Evolutionary conservation across 2,797 vertebrate species (phyloP), one percentile per base, ranked within the genome.

Genomic region (Helicolenus hilgendorfi): DNA sequence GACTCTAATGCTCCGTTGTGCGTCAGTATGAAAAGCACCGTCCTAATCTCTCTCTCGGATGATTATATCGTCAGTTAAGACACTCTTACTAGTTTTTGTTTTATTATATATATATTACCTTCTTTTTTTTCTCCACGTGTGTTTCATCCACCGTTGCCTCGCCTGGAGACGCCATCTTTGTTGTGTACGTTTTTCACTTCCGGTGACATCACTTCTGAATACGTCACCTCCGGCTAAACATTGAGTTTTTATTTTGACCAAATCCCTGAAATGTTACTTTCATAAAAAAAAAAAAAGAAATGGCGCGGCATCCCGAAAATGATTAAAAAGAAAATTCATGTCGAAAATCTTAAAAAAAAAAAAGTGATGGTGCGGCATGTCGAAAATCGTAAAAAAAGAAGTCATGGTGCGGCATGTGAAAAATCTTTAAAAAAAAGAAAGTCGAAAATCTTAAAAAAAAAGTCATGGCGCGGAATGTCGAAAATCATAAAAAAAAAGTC

Each of bases 61-160:
- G 5, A 2, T 11, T 1, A 31, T 20, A 22, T 5, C 1, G 7
- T 45, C 7, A 3, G 4, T 14, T 5, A 33, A 33, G 1, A 75
- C 7, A 18, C 3, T 24, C 20, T 13, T 1, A 36, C 0, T 29
- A 1, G 15, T 2, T 0, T 10, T 14, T 2, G 0, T 11, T 10
- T 31, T 27, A 56, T 53, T 41, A 18, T 49, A 49, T 18, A 49
- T 4, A 1, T 22, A 49, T 85, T 89, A 96, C 97, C 94, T 94
- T 95, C 80, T 96, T 94, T 79, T 95, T 95, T 85, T 95, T 94
- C 56, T 27, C 97, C 97, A 97, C 97, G 97, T 98, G 97, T 91
- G 91, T 27, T 1, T 2, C 18, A 0, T 5, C 20, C 73, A 26
- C 27, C 1, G 11, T 3, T 9, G 49, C 64, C 14, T 84, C 83